Conservation (phyloP, 2,888 invertebrate genomes). For the Automeris io region DNA sequence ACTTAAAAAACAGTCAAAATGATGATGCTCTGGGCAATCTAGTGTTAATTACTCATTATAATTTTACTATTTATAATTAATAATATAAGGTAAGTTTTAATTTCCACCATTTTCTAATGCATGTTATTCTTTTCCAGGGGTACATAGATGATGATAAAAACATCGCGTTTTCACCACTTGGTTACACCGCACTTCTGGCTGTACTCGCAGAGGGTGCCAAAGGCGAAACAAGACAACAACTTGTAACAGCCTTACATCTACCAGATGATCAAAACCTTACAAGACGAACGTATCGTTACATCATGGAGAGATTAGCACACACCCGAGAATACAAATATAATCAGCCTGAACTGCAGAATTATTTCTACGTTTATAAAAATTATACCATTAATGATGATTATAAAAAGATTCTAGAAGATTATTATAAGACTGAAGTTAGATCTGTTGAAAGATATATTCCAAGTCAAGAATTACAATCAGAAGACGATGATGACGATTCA, state of each 20-base stretch:
- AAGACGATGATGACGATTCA: constrained; percentile 38
- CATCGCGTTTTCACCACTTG: constrained; percentile 80
- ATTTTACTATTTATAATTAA: no score
- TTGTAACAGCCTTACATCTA: constrained; percentile 72
- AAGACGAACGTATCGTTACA: constrained; percentile 63
- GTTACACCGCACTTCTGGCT: constrained; percentile 79
- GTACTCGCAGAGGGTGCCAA: constrained; percentile 79
- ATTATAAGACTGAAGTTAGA: constrained; percentile 79
- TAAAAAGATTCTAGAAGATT: constrained; percentile 74
- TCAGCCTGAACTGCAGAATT: constrained; percentile 79
- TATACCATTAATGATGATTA: constrained; percentile 78
- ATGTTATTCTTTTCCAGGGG: constrained; percentile 65
- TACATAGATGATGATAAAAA: constrained; percentile 74
- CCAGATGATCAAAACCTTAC: constrained; percentile 67
- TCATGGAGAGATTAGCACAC: constrained; percentile 71
- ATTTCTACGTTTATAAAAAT: constrained; percentile 82
- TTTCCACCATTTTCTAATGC: no score
- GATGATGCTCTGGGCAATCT: no score
- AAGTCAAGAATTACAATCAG: constrained; percentile 39
- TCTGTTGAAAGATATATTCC: constrained; percentile 63
- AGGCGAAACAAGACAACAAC: constrained; percentile 77
- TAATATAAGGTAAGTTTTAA: no score
- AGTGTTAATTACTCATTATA: no score
- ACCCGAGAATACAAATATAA: constrained; percentile 65
- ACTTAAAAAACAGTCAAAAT: no score